A percentile compares a stretch with the other conserved stretches of the same genome.
Evolutionary conservation across 2,888 invertebrate species (phyloP).

Genomic region (Nomada fabriciana): DNA sequence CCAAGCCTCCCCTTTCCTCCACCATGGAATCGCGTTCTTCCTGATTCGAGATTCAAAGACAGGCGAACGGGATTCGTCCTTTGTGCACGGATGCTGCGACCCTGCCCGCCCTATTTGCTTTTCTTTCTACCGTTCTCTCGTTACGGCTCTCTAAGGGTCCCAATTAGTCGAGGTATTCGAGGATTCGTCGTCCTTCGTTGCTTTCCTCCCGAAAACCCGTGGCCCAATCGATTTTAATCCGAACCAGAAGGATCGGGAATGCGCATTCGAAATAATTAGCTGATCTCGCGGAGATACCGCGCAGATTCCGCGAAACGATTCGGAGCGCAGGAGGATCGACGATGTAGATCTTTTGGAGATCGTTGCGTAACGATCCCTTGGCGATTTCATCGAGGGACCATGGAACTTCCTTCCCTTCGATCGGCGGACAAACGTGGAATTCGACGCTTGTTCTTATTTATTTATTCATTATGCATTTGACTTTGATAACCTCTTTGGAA

Average conservation of each 20-base stretch:
- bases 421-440: too few species aligned
- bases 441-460: neutral
- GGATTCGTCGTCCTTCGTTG: slow-evolving; percentile 74
- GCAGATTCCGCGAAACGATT: slow-evolving; percentile 72
- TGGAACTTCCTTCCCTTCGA: neutral
- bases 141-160: slow-evolving; percentile 75
- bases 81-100: slow-evolving; percentile 47
- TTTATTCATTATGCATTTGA: neutral
- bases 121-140: neutral
- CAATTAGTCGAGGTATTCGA: slow-evolving; percentile 84
- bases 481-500: too few species aligned
- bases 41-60: slow-evolving; percentile 37
- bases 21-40: slow-evolving; percentile 32
- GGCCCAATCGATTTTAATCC: slow-evolving; percentile 80
- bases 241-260: slow-evolving; percentile 79
- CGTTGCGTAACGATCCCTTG: slow-evolving; percentile 44
- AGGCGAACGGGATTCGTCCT: slow-evolving; percentile 51
- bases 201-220: slow-evolving; percentile 78
- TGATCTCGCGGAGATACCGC: slow-evolving; percentile 81
- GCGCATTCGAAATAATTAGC: slow-evolving; percentile 84
- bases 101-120: slow-evolving; percentile 8
- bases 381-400: neutral
- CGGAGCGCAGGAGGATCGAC: slow-evolving; percentile 11
- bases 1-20: slow-evolving; percentile 29
- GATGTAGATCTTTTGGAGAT: neutral